Conservation (phyloP, 2,888 invertebrate species). For the Thera obeliscata region DNA sequence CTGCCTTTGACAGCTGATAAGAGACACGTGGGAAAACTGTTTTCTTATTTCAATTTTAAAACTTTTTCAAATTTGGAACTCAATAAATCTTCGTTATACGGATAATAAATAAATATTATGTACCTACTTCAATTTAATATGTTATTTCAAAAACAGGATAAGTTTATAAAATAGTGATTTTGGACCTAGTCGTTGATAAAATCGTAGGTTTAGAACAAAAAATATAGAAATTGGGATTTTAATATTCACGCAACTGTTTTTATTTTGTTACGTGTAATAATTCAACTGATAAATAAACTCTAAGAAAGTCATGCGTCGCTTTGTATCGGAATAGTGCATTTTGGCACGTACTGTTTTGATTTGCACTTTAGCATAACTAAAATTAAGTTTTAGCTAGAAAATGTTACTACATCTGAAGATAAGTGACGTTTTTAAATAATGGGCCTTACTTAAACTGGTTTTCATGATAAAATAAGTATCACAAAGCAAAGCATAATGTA, state of each 20-base stretch:
- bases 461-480: background rate
- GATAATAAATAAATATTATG: background rate
- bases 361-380: conserved; percentile 36
- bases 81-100: background rate
- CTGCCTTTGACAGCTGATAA: conserved; percentile 76
- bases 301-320: conserved; percentile 25
- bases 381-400: conserved; percentile 15
- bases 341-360: conserved; percentile 41
- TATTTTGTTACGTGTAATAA: conserved; percentile 23
- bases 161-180: background rate
- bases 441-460: background rate
- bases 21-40: conserved; percentile 56
- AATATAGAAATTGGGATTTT: background rate
- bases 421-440: background rate
- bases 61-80: background rate
- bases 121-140: too few relatives aligned
- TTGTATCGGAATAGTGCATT: conserved; percentile 3
- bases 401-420: conserved; percentile 6
- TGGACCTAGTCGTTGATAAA: background rate
- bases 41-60: conserved; percentile 26
- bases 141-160: too few relatives aligned
- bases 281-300: conserved; percentile 30
- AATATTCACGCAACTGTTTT: conserved; percentile 4
- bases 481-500: background rate
- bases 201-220: background rate